These are phyloP conservation scores for Nomada ruficornis DNA, from an alignment of 2,888 invertebrate genomes.

Conservation along the genomic window DNA sequence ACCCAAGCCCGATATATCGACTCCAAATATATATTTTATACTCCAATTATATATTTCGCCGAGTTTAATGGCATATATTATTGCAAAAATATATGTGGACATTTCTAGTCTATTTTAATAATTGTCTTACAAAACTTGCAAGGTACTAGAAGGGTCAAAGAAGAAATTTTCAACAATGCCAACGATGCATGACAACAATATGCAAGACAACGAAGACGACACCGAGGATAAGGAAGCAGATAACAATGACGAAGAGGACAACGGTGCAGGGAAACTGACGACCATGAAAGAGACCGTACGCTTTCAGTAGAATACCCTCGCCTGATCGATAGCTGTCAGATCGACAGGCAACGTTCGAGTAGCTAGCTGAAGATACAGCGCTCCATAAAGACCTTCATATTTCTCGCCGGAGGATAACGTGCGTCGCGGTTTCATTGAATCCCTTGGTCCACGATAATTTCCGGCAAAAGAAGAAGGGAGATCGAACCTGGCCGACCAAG, in stretches of 20 bases:
- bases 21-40: no score
- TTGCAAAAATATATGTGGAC: no score
- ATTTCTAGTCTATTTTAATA: no score
- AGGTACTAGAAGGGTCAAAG: not conserved
- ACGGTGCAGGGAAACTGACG: conserved; percentile 9
- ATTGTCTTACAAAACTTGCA: not conserved
- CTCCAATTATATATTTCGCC: no score
- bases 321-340: conserved; percentile 64
- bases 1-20: no score
- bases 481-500: conserved; percentile 63
- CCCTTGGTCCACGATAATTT: conserved; percentile 62
- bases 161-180: not conserved
- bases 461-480: conserved; percentile 59
- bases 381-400: conserved; percentile 64
- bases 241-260: not conserved
- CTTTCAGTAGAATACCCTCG: conserved; percentile 36
- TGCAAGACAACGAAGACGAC: not conserved
- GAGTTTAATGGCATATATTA: no score
- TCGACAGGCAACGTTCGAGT: conserved; percentile 51
- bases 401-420: conserved; percentile 61
- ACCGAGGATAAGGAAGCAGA: not conserved
- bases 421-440: conserved; percentile 65
- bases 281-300: conserved; percentile 12
- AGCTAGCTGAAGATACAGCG: conserved; percentile 28
- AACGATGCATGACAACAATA: not conserved